Evolutionary conservation across 2,113 vertebrate genomes (phyloP).

Genomic region (Leiothrix lutea): DNA sequence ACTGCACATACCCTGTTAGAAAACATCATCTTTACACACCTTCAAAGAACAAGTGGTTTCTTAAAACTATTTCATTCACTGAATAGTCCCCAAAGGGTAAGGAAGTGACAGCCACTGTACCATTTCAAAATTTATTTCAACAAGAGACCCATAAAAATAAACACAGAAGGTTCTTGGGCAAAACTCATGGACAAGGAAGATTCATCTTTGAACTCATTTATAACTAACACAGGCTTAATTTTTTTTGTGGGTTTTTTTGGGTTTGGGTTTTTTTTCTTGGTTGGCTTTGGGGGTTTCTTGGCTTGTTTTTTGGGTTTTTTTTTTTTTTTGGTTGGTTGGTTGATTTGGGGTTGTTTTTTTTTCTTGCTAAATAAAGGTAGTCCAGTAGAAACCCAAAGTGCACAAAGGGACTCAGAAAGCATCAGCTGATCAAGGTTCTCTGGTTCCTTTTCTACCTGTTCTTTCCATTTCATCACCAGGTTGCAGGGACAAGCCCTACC

Average conservation of each 20-base stretch:
- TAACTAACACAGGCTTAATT: neutral
- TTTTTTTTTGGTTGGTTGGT: too few species aligned
- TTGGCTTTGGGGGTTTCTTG: too few species aligned
- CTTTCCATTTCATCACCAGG: too few species aligned
- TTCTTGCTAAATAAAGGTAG: too few species aligned
- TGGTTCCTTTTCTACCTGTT: too few species aligned
- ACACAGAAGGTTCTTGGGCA: neutral
- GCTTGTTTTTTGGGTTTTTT: too few species aligned
- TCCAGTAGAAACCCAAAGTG: too few species aligned
- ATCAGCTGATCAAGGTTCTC: too few species aligned
- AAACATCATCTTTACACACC: neutral
- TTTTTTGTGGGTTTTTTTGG: neutral
- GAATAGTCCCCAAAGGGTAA: neutral
- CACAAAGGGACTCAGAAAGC: too few species aligned
- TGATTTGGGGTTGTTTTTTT: too few species aligned
- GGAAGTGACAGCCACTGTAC: neutral
- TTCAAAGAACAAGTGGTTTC: neutral
- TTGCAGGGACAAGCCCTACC: too few species aligned
- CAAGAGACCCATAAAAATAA: neutral
- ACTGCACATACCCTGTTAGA: neutral
- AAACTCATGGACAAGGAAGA: neutral
- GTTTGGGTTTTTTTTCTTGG: too few species aligned
- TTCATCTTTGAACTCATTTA: neutral
- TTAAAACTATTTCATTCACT: neutral
- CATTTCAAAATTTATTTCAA: neutral